These are phyloP conservation scores for Urocitellus parryii DNA, from an alignment of 2,113 vertebrate genomes.

Conservation along the genomic window DNA sequence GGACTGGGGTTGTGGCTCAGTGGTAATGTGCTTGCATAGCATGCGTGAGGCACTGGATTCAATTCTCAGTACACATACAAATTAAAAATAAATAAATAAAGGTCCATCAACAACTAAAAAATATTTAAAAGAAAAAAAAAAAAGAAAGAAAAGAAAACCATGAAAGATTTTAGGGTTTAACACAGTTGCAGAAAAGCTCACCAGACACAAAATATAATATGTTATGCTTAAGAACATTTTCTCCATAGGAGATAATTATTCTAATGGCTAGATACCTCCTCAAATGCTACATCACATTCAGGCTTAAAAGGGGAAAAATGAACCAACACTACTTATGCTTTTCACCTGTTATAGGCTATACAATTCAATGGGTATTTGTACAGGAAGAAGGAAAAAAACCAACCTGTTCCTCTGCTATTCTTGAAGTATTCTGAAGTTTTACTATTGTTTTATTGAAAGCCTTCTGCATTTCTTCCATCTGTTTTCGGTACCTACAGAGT, in stretches of 20 bases:
- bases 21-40: too few relatives aligned
- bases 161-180: neutral
- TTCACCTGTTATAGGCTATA: neutral
- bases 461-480: constrained; percentile 99
- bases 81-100: too few relatives aligned
- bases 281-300: neutral
- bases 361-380: constrained; percentile 19
- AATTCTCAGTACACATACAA: too few relatives aligned
- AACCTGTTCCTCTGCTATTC: constrained; percentile 98
- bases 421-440: constrained; percentile 98
- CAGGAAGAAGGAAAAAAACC: constrained; percentile 49
- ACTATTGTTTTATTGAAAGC: constrained; percentile 99
- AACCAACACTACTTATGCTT: neutral
- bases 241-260: neutral
- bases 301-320: neutral
- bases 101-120: too few relatives aligned
- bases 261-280: neutral
- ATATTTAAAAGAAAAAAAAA: too few relatives aligned
- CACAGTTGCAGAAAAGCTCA: neutral
- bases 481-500: constrained; percentile 95
- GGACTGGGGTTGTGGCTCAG: too few relatives aligned
- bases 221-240: constrained; percentile 46
- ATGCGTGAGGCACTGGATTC: too few relatives aligned
- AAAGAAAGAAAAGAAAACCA: neutral
- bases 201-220: neutral